Percentiles rank a stretch among this genome's conserved stretches.
These are phyloP conservation scores for Alcis repandata DNA, from an alignment of 2,888 invertebrate species.

Conservation along the genomic window DNA sequence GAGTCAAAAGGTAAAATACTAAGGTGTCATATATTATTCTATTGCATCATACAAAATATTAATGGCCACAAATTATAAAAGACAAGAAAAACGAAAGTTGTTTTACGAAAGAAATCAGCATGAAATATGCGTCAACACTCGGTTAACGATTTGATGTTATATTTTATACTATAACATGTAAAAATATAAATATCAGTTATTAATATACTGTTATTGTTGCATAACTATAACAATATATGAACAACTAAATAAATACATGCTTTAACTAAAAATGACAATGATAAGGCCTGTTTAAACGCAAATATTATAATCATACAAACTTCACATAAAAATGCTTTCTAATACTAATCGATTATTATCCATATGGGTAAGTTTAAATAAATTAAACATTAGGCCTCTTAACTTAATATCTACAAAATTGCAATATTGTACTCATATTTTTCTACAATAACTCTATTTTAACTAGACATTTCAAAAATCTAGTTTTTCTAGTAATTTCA, in stretches of 20 bases:
- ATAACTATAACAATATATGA: too few relatives aligned
- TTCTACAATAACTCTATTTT: slow-evolving; percentile 59
- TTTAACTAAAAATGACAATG: background rate
- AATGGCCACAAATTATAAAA: too few relatives aligned
- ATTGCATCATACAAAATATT: too few relatives aligned
- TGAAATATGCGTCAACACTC: too few relatives aligned
- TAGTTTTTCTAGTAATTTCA: slow-evolving; percentile 14
- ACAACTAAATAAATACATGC: background rate
- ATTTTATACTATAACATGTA: too few relatives aligned
- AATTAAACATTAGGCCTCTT: slow-evolving; percentile 66
- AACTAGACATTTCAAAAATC: slow-evolving; percentile 9
- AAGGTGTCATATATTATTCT: too few relatives aligned
- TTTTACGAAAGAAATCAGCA: too few relatives aligned
- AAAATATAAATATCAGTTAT: too few relatives aligned
- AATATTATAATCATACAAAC: slow-evolving; percentile 2
- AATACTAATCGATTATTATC: slow-evolving; percentile 44
- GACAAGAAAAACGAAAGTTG: too few relatives aligned
- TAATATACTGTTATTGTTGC: too few relatives aligned
- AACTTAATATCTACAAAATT: slow-evolving; percentile 63
- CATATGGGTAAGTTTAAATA: slow-evolving; percentile 54
- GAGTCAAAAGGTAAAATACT: too few relatives aligned
- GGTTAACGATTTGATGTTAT: too few relatives aligned
- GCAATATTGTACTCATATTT: slow-evolving; percentile 78
- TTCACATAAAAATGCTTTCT: slow-evolving; percentile 48
- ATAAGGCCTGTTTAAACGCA: slow-evolving; percentile 1